Conservation (phyloP, 2,888 invertebrate species). For the Chalcis sispes region DNA sequence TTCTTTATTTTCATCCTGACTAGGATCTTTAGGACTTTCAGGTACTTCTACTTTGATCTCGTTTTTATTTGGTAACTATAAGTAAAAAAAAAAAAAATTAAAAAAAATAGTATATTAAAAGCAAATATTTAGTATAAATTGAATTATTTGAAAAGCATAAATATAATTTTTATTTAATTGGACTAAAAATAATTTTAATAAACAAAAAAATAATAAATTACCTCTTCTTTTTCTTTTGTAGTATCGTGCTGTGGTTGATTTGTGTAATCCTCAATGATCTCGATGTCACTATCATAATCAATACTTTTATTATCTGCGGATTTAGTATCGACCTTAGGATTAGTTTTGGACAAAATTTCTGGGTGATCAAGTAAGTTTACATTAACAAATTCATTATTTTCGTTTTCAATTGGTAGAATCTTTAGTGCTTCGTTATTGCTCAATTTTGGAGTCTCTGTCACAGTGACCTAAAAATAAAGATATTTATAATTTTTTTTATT, state of each 20-base stretch:
- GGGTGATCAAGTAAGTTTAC: conserved; percentile 68
- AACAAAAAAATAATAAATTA: neutral
- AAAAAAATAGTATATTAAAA: too few species aligned
- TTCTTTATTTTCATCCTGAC: neutral
- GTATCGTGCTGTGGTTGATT: neutral
- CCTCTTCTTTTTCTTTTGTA: conserved; percentile 15
- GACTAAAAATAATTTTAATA: neutral
- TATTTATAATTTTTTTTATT: neutral
- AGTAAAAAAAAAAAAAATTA: too few species aligned
- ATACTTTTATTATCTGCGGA: neutral
- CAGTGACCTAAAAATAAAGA: conserved; percentile 36
- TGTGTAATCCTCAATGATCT: conserved; percentile 66
- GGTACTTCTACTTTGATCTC: conserved; percentile 15
- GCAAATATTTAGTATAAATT: too few species aligned
- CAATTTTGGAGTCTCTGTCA: conserved; percentile 15
- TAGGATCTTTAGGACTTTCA: neutral
- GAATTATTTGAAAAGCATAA: too few species aligned
- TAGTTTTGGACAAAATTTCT: conserved; percentile 57
- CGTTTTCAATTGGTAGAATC: conserved; percentile 4
- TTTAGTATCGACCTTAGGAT: neutral
- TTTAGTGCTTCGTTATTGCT: neutral
- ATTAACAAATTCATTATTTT: conserved; percentile 66
- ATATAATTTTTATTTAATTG: neutral
- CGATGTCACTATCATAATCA: conserved; percentile 71
- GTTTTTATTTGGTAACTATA: neutral